Evolutionary conservation across 2,113 vertebrate genomes (phyloP).

Genomic region (Empidonax traillii): DNA sequence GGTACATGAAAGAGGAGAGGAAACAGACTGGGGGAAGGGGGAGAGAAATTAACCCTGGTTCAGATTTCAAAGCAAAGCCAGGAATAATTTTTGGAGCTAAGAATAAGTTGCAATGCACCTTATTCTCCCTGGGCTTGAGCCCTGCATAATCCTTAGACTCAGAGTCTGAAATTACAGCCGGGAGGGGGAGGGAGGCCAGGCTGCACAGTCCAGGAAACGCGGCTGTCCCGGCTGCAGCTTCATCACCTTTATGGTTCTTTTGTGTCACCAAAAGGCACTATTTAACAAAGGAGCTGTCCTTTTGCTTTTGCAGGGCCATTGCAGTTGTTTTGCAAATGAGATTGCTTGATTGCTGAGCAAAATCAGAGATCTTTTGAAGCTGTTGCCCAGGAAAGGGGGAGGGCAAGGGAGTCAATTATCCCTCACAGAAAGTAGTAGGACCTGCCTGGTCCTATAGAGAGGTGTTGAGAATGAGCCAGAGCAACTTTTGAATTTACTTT

Average conservation of each 20-base stretch:
- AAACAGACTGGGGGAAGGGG: slow-evolving; percentile 49
- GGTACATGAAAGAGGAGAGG: slow-evolving; percentile 64
- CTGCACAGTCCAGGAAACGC: not conserved
- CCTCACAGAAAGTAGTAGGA: not conserved
- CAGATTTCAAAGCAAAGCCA: slow-evolving; percentile 58
- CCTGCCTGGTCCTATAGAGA: not conserved
- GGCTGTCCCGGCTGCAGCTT: slow-evolving; percentile 5
- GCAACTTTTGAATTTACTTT: not conserved
- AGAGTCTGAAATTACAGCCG: not conserved
- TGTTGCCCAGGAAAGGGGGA: slow-evolving; percentile 32
- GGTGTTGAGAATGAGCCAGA: not conserved
- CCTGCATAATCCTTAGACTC: not conserved
- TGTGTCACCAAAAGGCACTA: slow-evolving; percentile 33
- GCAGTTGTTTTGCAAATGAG: slow-evolving; percentile 67
- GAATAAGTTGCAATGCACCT: slow-evolving; percentile 52
- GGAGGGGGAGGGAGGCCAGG: not conserved
- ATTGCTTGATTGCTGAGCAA: slow-evolving; percentile 54
- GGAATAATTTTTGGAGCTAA: slow-evolving; percentile 54
- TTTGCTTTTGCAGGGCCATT: slow-evolving; percentile 29
- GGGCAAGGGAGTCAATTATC: not conserved
- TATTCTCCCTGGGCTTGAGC: not conserved
- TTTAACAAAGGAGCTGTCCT: slow-evolving; percentile 33
- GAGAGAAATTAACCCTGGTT: slow-evolving; percentile 48
- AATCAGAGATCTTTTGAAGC: slow-evolving; percentile 63
- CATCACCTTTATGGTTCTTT: slow-evolving; percentile 55